Evolutionary conservation across 2,113 vertebrate genomes (phyloP).

Genomic region (Esox niger): DNA sequence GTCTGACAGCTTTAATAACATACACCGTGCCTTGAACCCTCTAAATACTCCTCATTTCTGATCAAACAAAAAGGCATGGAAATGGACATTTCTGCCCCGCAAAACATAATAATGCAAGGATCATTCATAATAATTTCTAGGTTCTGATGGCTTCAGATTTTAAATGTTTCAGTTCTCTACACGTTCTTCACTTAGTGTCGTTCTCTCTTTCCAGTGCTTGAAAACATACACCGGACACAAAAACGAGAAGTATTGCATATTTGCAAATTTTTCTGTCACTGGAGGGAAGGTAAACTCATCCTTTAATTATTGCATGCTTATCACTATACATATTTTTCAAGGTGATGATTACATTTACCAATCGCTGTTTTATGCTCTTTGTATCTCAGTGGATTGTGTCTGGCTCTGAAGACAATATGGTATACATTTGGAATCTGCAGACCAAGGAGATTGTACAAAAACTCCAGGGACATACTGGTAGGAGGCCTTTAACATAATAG

Average conservation of each 20-base stretch:
- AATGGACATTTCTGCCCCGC: too few species aligned
- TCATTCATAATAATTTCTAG: too few species aligned
- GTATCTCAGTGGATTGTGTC: conserved; percentile 92
- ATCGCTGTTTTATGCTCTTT: background rate
- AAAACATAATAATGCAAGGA: too few species aligned
- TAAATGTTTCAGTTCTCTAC: background rate
- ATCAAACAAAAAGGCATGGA: too few species aligned
- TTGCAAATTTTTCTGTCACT: conserved; percentile 97
- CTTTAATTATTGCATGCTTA: background rate
- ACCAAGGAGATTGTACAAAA: conserved; percentile 99
- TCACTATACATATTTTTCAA: background rate
- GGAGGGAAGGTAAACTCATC: conserved; percentile 86
- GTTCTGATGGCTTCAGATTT: too few species aligned
- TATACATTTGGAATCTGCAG: conserved; percentile 99
- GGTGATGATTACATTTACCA: background rate
- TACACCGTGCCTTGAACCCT: too few species aligned
- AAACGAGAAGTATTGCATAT: conserved; percentile 99
- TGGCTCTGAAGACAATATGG: conserved; percentile 96
- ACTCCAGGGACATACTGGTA: conserved; percentile 96
- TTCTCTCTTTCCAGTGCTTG: conserved; percentile 81
- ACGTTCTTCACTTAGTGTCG: background rate
- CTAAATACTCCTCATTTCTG: too few species aligned
- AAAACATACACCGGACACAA: conserved; percentile 98
- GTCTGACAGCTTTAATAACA: too few species aligned
- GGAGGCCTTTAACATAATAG: background rate